These are phyloP conservation scores for Sinocyclocheilus maitianheensis DNA, from an alignment of 2,113 vertebrate genomes.

Conservation along the genomic window DNA sequence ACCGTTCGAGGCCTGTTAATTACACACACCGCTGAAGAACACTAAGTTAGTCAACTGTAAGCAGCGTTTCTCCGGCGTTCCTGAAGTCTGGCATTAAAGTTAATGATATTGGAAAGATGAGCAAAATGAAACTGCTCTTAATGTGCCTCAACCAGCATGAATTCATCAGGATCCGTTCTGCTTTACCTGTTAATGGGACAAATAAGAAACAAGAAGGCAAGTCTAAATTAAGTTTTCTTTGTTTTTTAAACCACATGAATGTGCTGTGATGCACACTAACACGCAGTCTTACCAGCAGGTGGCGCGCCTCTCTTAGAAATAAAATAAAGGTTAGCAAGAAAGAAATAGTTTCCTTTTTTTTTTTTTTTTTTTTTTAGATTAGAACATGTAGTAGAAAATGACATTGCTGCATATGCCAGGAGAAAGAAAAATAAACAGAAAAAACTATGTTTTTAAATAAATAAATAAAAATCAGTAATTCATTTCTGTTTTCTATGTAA, in stretches of 20 bases:
- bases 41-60: background rate
- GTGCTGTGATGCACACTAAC: background rate
- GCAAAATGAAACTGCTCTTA: background rate
- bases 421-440: background rate
- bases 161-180: background rate
- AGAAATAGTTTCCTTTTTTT: too few species aligned
- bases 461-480: too few species aligned
- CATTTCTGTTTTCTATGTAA: too few species aligned
- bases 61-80: background rate
- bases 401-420: too few species aligned
- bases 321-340: background rate
- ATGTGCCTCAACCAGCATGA: conserved; percentile 1
- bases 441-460: background rate
- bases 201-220: background rate
- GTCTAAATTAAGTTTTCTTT: background rate
- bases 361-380: too few species aligned
- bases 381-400: background rate
- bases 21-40: conserved; percentile 21
- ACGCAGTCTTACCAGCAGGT: conserved; percentile 54
- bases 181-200: background rate
- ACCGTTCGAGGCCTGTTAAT: conserved; percentile 4
- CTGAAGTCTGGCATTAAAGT: background rate
- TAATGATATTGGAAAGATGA: background rate
- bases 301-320: conserved; percentile 56
- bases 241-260: background rate